Percentiles rank a stretch among this genome's conserved stretches.
phyloP scores from a whole-genome alignment of 2,797 vertebrate species.

The Chrosomus eos region DNA sequence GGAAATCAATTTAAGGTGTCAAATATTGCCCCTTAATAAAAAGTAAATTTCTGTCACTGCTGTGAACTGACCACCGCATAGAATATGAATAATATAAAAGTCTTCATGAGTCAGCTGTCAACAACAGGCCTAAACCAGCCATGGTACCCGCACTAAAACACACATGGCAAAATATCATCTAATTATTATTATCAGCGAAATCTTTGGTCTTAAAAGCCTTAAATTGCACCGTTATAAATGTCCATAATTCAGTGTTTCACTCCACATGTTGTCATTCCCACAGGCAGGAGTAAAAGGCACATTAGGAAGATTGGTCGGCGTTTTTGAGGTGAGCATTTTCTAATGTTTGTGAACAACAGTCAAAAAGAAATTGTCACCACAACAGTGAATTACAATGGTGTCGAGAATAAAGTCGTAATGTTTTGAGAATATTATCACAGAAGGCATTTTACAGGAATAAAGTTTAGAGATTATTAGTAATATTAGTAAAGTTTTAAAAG shows the following conservation, averaged over 20 bases:
- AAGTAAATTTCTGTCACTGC: background rate
- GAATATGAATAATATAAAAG: background rate
- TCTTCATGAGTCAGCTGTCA: background rate
- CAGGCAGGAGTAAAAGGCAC: slow-evolving; percentile 98
- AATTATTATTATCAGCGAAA: background rate
- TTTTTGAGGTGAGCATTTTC: slow-evolving; percentile 90
- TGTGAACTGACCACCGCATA: background rate
- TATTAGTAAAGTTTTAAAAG: background rate
- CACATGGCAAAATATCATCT: background rate
- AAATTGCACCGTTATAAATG: background rate
- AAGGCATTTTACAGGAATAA: background rate
- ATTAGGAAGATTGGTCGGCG: slow-evolving; percentile 93
- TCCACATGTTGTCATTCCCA: slow-evolving; percentile 12
- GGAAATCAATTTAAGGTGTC: background rate
- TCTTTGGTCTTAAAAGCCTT: background rate
- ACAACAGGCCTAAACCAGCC: background rate
- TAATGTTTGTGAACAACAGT: background rate
- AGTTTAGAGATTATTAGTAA: background rate
- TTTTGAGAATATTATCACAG: background rate
- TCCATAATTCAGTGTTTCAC: background rate
- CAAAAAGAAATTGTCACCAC: background rate
- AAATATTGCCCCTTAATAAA: background rate
- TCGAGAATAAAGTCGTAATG: background rate
- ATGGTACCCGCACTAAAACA: background rate
- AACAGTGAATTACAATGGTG: too few species aligned